A percentile compares a stretch with the other conserved stretches of the same genome.
Conservation (phyloP, 1,140 invertebrate genomes). For the Papilio machaon region DNA sequence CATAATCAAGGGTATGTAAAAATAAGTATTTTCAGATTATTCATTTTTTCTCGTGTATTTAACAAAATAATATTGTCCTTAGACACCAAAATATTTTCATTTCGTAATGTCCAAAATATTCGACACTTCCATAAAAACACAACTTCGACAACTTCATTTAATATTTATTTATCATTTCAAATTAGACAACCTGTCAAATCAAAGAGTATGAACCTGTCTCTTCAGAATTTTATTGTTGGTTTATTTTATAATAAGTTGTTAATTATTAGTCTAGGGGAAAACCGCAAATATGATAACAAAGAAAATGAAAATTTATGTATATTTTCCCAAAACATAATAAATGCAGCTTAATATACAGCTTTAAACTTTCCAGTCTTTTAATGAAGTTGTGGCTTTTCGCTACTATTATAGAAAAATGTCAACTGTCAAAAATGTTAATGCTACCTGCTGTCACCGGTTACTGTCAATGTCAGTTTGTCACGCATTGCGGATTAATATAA, state of each 20-base stretch:
- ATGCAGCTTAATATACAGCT: background rate
- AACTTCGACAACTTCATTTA: background rate
- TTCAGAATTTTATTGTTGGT: background rate
- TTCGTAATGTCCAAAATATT: conserved; percentile 14
- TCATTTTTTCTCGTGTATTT: conserved; percentile 18
- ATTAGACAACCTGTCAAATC: conserved; percentile 17
- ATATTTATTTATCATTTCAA: conserved; percentile 17
- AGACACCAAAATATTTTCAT: conserved; percentile 28
- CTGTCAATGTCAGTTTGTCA: conserved; percentile 30
- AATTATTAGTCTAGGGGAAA: background rate
- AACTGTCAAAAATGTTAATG: background rate
- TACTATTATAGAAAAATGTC: background rate
- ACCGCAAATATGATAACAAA: background rate
- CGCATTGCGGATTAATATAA: conserved; percentile 30
- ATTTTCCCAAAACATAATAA: background rate
- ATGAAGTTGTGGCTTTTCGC: background rate
- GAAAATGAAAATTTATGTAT: background rate
- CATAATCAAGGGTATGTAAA: conserved; percentile 57
- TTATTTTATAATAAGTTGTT: background rate
- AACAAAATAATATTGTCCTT: background rate
- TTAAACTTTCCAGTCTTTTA: background rate
- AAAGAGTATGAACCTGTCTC: background rate
- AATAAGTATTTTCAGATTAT: background rate
- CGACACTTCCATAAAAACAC: background rate
- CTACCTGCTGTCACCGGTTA: background rate